Percentiles rank a stretch among this genome's conserved stretches.
These are phyloP conservation scores for Archaeoteleia sp. DNA, from an alignment of 2,888 invertebrate genomes.

Conservation along the genomic window DNA sequence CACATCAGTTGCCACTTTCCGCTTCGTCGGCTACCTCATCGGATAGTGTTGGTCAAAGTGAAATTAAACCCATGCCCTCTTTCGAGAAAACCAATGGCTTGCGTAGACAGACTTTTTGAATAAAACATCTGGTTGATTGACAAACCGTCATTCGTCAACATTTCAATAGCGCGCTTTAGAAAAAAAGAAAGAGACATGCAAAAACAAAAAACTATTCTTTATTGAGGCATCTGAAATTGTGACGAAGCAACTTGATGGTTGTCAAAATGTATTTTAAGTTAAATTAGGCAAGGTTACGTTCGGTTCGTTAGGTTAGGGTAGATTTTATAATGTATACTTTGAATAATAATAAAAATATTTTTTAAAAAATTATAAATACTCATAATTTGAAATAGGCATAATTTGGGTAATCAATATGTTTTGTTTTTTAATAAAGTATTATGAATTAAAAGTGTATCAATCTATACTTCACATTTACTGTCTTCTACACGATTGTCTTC, in stretches of 20 bases:
- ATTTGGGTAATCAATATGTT: too few relatives aligned
- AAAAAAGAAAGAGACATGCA: conserved; percentile 10
- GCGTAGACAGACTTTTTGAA: conserved; percentile 51
- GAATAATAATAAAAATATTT: too few relatives aligned
- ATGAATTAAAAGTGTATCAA: too few relatives aligned
- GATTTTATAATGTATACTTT: too few relatives aligned
- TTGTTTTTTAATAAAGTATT: too few relatives aligned
- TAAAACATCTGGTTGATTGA: conserved; percentile 53
- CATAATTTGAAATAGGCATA: too few relatives aligned
- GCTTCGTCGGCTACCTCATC: conserved; percentile 61
- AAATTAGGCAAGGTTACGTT: too few relatives aligned
- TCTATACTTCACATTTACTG: too few relatives aligned
- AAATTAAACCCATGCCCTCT: conserved; percentile 68
- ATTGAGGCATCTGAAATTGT: conserved; percentile 26
- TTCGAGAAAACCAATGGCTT: conserved; percentile 58
- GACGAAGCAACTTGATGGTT: conserved; percentile 22
- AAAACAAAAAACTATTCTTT: conserved; percentile 19
- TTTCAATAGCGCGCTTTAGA: conserved; percentile 34
- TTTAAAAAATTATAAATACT: too few relatives aligned
- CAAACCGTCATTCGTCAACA: conserved; percentile 47
- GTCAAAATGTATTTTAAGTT: conserved; percentile 17
- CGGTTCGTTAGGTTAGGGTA: too few relatives aligned
- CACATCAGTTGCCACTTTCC: conserved; percentile 66
- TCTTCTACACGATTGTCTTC: too few relatives aligned
- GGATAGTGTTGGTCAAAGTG: conserved; percentile 68